These are phyloP conservation scores for Plagodis dolabraria DNA, from an alignment of 2,888 invertebrate species.

Conservation along the genomic window DNA sequence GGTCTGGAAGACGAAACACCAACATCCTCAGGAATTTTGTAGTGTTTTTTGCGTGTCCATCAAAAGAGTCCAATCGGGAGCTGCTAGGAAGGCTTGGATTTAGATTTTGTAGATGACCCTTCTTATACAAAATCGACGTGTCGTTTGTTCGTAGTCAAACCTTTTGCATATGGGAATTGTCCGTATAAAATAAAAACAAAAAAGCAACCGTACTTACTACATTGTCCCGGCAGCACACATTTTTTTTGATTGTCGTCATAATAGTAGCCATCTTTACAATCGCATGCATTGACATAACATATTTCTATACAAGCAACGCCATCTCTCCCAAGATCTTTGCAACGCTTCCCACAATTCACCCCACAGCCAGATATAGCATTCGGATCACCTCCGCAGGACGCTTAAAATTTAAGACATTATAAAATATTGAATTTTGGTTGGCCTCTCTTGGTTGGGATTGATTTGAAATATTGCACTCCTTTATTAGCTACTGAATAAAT, in stretches of 20 bases:
- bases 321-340: slow-evolving; percentile 37
- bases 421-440: background rate
- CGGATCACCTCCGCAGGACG: slow-evolving; percentile 42
- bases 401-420: slow-evolving; percentile 24
- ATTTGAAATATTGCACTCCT: too few relatives aligned
- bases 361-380: slow-evolving; percentile 47
- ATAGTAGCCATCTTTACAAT: slow-evolving; percentile 39
- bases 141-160: too few relatives aligned
- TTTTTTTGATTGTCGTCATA: slow-evolving; percentile 28
- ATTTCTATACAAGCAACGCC: slow-evolving; percentile 9
- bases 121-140: too few relatives aligned
- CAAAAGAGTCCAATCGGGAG: too few relatives aligned
- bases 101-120: too few relatives aligned
- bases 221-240: slow-evolving; percentile 43
- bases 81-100: too few relatives aligned
- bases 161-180: too few relatives aligned
- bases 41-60: too few relatives aligned
- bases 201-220: slow-evolving; percentile 37
- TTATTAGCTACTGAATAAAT: too few relatives aligned
- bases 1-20: too few relatives aligned
- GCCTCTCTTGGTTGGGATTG: too few relatives aligned
- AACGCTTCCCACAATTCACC: slow-evolving; percentile 41
- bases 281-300: slow-evolving; percentile 39
- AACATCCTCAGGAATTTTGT: too few relatives aligned
- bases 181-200: slow-evolving; percentile 19